Evolutionary conservation across 2,113 vertebrate genomes (phyloP).

Genomic region (Bettongia penicillata): DNA sequence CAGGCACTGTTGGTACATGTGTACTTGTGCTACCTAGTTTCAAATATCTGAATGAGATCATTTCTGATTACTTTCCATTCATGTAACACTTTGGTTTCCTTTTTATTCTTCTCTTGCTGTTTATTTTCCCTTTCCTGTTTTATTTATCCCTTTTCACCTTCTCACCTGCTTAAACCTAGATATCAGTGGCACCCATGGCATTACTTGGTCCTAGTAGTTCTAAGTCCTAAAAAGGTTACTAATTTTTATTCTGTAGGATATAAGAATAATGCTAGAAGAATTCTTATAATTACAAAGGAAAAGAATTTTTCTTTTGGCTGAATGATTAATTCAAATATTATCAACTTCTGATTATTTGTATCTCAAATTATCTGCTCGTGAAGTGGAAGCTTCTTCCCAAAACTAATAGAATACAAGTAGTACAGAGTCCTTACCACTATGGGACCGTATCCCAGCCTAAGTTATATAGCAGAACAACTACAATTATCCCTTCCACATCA

Average conservation of each 20-base stretch:
- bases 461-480: neutral
- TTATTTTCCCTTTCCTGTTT: neutral
- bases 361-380: neutral
- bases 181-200: neutral
- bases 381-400: neutral
- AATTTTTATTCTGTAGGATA: neutral
- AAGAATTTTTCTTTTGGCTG: neutral
- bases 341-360: neutral
- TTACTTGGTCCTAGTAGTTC: neutral
- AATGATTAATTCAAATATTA: neutral
- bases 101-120: neutral
- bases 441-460: neutral
- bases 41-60: neutral
- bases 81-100: neutral
- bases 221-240: neutral
- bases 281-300: neutral
- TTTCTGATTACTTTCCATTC: neutral
- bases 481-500: no score
- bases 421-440: neutral
- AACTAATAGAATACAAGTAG: neutral
- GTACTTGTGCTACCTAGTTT: neutral
- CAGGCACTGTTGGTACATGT: neutral
- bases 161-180: neutral
- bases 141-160: neutral
- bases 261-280: neutral